phyloP scores from a whole-genome alignment of 1,140 invertebrate genomes.

The Potamilus streckersoni region DNA sequence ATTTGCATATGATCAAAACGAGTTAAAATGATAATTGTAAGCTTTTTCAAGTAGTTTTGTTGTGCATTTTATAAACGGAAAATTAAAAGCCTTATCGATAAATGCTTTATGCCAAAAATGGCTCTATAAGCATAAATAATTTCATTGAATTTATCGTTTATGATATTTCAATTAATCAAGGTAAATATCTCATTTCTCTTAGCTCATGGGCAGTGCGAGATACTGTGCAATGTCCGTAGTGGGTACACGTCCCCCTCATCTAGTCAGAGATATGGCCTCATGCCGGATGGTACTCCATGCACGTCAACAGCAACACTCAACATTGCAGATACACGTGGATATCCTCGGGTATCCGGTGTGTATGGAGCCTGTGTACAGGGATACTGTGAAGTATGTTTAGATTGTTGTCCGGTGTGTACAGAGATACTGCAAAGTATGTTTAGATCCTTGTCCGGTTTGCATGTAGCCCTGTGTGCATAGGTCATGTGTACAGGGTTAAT shows the following conservation, averaged over 20 bases:
- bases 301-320: not conserved
- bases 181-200: not conserved
- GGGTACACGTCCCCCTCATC: not conserved
- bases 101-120: no score
- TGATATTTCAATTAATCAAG: no score
- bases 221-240: conserved; percentile 8
- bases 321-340: conserved; percentile 11
- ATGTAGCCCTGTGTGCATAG: conserved; percentile 1
- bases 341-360: conserved; percentile 12
- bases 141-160: no score
- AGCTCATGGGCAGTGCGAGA: conserved; percentile 26
- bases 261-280: conserved; percentile 19
- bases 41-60: no score
- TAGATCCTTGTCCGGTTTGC: no score
- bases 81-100: no score
- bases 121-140: no score
- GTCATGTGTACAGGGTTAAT: conserved; percentile 19
- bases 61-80: no score
- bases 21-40: no score
- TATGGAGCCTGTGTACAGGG: conserved; percentile 18
- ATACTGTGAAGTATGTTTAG: conserved; percentile 24
- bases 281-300: conserved; percentile 25
- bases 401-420: not conserved
- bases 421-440: no score
- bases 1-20: no score